phyloP scores from a whole-genome alignment of 2,797 vertebrate species.

The Coluber constrictor region DNA sequence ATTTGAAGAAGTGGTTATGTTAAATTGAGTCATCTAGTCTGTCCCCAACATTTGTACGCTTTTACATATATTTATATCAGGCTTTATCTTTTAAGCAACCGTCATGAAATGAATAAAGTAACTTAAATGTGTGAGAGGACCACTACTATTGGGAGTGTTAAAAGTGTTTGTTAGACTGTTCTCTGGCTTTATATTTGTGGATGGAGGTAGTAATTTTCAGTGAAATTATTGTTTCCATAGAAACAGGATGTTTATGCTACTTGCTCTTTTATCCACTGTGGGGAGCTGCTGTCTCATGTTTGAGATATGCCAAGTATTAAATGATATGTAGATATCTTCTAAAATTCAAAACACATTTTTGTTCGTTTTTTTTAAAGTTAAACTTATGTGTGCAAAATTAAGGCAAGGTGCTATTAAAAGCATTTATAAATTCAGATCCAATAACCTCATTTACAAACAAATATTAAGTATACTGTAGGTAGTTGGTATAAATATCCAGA shows the following conservation, averaged over 20 bases:
- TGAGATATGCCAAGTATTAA: background rate
- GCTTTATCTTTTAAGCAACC: background rate
- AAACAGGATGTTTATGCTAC: background rate
- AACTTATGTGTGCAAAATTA: background rate
- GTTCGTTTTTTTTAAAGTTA: background rate
- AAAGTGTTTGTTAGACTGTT: background rate
- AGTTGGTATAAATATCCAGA: background rate
- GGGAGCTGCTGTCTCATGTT: constrained; percentile 10
- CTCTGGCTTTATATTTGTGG: background rate
- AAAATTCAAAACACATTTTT: background rate
- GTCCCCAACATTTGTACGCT: background rate
- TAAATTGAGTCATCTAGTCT: background rate
- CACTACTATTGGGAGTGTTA: background rate
- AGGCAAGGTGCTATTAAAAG: background rate
- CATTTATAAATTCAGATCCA: background rate
- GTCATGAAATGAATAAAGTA: background rate
- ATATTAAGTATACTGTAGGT: background rate
- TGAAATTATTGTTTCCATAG: background rate
- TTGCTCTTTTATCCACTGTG: constrained; percentile 25
- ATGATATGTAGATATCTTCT: background rate
- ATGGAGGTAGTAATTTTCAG: background rate
- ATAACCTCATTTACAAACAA: background rate
- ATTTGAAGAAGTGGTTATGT: background rate
- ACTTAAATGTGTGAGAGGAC: background rate
- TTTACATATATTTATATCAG: background rate